Percentiles rank a stretch among this genome's conserved stretches.
phyloP scores from a whole-genome alignment of 2,888 invertebrate genomes.

The Mamestra brassicae region DNA sequence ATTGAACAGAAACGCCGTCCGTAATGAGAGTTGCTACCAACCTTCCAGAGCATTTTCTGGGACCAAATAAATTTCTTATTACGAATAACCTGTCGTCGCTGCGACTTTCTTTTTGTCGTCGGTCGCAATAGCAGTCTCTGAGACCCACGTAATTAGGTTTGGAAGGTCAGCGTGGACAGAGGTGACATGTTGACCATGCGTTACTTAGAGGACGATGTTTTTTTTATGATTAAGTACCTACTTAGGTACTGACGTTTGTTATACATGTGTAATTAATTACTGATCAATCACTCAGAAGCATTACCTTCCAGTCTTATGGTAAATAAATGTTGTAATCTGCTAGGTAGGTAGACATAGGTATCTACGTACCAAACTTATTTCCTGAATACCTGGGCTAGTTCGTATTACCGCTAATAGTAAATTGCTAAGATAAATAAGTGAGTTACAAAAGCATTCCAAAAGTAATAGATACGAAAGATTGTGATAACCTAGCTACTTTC shows the following conservation, averaged over 20 bases:
- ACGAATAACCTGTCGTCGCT: slow-evolving; percentile 51
- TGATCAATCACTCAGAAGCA: too few species aligned
- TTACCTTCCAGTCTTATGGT: too few species aligned
- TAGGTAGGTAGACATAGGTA: too few species aligned
- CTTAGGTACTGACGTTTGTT: background rate
- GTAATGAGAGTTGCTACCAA: slow-evolving; percentile 54
- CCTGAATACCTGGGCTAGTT: too few species aligned
- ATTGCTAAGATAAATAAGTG: background rate
- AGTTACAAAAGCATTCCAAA: background rate
- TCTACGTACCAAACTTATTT: too few species aligned
- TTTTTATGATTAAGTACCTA: slow-evolving; percentile 2
- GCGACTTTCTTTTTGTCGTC: slow-evolving; percentile 56
- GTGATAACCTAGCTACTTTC: background rate
- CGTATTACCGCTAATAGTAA: background rate
- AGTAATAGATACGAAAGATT: too few species aligned
- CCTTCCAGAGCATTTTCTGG: slow-evolving; percentile 37
- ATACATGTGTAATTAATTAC: too few species aligned
- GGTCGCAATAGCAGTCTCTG: slow-evolving; percentile 47
- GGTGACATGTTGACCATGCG: slow-evolving; percentile 54
- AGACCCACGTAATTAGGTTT: slow-evolving; percentile 67
- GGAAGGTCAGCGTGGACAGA: slow-evolving; percentile 50
- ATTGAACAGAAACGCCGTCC: slow-evolving; percentile 49
- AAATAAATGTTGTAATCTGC: too few species aligned
- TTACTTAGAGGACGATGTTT: slow-evolving; percentile 12
- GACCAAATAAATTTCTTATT: slow-evolving; percentile 59